Base-by-base conservation (phyloP, 2,888 invertebrate genomes). In the Antheraea yamamai region DNA sequence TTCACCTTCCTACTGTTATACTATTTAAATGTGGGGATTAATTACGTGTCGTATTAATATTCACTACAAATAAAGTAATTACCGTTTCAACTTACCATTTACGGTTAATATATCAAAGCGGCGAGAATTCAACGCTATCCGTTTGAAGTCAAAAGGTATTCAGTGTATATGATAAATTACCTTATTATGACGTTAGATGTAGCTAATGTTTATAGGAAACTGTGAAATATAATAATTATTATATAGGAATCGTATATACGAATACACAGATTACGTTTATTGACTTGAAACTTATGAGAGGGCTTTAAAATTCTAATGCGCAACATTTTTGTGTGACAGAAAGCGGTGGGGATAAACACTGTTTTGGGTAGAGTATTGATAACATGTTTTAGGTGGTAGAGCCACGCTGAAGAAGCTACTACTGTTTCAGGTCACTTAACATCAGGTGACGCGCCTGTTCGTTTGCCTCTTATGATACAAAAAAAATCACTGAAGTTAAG, bases 61-160 rank as follows among this genome's bases (percentile, higher is more conserved):
- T 10, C 26, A 66, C 64, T 66, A 66, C 64, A 66, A 66, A 51
- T 20, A 66, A 47, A n/a, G 61, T 51, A 64, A 20, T 70, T n/a
- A 26, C 70, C 74, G 70, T 64, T 58, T 58, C 55, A 74, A 39
- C 58, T 74, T 71, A 30, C 16, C 55, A 39, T n/a, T 35, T 35
- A 39, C 71, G 55, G 61, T 23, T 81, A 79, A 79, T 79, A 81
- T 81, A 79, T 82, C 79, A 75, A 76, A 77, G 77, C 79, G 76
- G 78, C 47, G 79, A 78, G 76, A 84, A 83, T 83, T 82, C 79
- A 79, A 80, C 79, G 85, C 84, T 81, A 82, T 82, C 79, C 79
- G 79, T 80, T 75, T 75, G 61, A 75, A 71, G 74, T 75, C 78
- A 80, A 79, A 79, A 80, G 80, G 79, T 83, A 83, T 83, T 83